These are phyloP conservation scores for Magallana nippona DNA, from an alignment of 2,888 invertebrate species.

Conservation along the genomic window DNA sequence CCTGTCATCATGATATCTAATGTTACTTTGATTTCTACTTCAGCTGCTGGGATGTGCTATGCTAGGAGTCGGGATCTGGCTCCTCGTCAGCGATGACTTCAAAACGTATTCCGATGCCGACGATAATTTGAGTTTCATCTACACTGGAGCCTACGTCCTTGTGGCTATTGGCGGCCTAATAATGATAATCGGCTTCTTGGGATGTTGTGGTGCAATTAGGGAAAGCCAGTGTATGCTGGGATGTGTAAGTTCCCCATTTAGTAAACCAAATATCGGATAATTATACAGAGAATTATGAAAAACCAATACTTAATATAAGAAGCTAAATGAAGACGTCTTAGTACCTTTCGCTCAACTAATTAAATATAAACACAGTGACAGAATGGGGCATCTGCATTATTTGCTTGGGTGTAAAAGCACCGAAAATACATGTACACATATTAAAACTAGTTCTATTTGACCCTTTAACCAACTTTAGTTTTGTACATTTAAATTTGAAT, in stretches of 20 bases:
- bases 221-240: conserved; percentile 89
- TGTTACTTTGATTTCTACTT: conserved; percentile 71
- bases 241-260: conserved; percentile 83
- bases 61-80: conserved; percentile 87
- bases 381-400: no score
- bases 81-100: conserved; percentile 85
- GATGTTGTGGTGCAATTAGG: conserved; percentile 90
- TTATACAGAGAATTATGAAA: not conserved
- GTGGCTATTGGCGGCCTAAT: conserved; percentile 87
- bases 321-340: no score
- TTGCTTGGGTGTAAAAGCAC: no score
- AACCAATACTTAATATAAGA: not conserved
- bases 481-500: no score
- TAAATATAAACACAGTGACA: no score
- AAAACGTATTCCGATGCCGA: conserved; percentile 87
- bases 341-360: no score
- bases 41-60: conserved; percentile 87
- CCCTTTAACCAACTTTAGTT: no score
- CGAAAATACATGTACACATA: no score
- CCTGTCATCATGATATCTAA: no score
- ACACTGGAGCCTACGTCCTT: conserved; percentile 87
- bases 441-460: no score
- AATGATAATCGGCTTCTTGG: conserved; percentile 88
- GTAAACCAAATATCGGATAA: not conserved
- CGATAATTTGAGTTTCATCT: conserved; percentile 84